Base-by-base conservation (phyloP, 2,113 vertebrate genomes). In the Glaucomys volans region DNA sequence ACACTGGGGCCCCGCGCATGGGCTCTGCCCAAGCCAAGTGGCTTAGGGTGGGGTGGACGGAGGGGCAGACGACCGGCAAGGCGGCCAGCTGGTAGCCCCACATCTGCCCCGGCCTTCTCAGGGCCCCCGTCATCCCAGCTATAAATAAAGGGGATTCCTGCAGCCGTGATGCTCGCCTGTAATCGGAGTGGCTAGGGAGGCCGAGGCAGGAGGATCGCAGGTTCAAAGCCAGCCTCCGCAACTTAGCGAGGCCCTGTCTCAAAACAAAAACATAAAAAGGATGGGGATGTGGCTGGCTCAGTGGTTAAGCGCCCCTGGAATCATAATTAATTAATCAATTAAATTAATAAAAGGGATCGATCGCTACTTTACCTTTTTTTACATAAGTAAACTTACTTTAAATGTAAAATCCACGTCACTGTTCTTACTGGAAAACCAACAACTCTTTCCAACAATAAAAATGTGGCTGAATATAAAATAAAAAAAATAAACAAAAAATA, bases 1-100 rank as follows among this genome's bases (percentile, higher is more conserved):
- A 50, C 50, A 11, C 13, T 11, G 50, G 37, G 4, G 6, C 1
- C 14, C 16, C 6, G 66, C 44, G 2, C 4, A 0, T 11, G 35
- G 32, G 40, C 20, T 64, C 80, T 62, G 7, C 4, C 54, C 28
- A 0, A 18, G 64, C 71, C 37, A 69, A 85, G 66, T 1, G 32
- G n/a, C 37, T 57, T 13, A n/a, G 7, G 20, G 3, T 2, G 20
- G 35, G 1, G 9, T 50, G 24, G 35, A 37, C 71, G 71, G 64
- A 17, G 20, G 40, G 2, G 14, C 13, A 28, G 6, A 40, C 11
- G 28, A 17, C 16, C 37, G 30, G 30, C 50, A 5, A 50, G 22
- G 13, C 6, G 37, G 14, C 79, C 10, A 0, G 1, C 4, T 4
- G 40, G 54, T 2, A 64, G 59, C 1, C 20, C 28, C 72, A 32